Evolutionary conservation across 2,113 vertebrate genomes (phyloP).

Genomic region (Myotis brandtii): DNA sequence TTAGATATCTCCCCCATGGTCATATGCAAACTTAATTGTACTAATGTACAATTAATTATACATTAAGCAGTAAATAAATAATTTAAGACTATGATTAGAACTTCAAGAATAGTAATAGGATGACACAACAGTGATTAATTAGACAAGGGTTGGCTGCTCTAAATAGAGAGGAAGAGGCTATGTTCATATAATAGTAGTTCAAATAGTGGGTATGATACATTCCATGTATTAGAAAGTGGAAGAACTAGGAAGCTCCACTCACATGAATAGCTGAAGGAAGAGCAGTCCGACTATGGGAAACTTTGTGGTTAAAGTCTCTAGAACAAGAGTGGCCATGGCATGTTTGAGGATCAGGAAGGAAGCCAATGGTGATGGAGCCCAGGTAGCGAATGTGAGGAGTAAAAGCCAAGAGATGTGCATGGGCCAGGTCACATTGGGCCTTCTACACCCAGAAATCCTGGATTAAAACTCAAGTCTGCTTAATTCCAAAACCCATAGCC

Average conservation of each 20-base stretch:
- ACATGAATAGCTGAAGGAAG: neutral
- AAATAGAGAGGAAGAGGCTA: neutral
- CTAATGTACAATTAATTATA: conserved; percentile 35
- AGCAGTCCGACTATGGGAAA: neutral
- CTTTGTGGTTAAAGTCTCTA: neutral
- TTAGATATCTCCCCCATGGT: neutral
- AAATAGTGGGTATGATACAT: neutral
- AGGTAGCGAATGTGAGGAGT: neutral
- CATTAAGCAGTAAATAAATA: neutral
- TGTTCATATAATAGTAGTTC: neutral
- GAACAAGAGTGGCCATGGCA: neutral
- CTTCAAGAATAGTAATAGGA: neutral
- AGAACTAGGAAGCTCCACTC: neutral
- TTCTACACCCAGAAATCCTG: neutral
- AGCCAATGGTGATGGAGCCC: neutral
- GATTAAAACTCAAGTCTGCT: neutral
- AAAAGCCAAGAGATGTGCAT: neutral
- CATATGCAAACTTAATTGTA: conserved; percentile 34
- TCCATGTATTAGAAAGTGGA: neutral
- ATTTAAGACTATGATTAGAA: conserved; percentile 5
- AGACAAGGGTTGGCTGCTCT: neutral
- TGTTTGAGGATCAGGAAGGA: neutral
- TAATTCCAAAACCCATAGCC: neutral
- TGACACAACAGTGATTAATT: neutral
- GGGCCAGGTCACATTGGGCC: neutral